Conservation (phyloP, 1,140 invertebrate genomes). For the Brachionus rubens region DNA sequence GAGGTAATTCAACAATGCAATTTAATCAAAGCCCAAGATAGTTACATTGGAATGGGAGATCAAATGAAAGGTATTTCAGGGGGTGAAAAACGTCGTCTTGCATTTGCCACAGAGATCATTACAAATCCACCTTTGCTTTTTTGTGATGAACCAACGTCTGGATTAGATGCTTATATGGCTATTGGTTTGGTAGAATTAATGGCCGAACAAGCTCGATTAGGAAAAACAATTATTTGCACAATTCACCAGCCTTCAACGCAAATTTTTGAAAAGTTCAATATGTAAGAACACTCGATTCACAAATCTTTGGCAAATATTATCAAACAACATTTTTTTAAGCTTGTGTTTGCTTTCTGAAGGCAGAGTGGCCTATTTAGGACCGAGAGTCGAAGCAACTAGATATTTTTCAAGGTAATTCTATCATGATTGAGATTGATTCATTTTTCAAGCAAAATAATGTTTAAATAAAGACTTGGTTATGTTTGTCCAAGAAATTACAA, state of each 20-base stretch:
- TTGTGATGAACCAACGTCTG: slow-evolving; percentile 91
- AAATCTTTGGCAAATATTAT: neutral
- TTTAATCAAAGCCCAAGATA: slow-evolving; percentile 35
- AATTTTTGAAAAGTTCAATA: slow-evolving; percentile 89
- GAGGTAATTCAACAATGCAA: slow-evolving; percentile 60
- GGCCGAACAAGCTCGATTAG: slow-evolving; percentile 76
- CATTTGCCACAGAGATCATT: slow-evolving; percentile 87
- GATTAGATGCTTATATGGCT: slow-evolving; percentile 76
- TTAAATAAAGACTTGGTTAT: slow-evolving; percentile 56
- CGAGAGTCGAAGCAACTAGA: slow-evolving; percentile 67
- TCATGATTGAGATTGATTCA: slow-evolving; percentile 66
- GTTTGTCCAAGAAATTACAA: slow-evolving; percentile 75
- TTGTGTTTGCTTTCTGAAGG: slow-evolving; percentile 36
- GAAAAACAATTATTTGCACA: slow-evolving; percentile 87
- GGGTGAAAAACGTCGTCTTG: slow-evolving; percentile 90
- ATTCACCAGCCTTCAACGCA: slow-evolving; percentile 94
- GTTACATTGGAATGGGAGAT: slow-evolving; percentile 32
- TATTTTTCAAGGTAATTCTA: neutral
- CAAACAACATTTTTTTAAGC: neutral
- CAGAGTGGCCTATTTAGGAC: slow-evolving; percentile 81
- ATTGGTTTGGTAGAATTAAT: too few relatives aligned
- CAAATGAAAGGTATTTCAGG: slow-evolving; percentile 85
- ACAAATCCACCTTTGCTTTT: slow-evolving; percentile 91
- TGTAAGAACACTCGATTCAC: neutral
- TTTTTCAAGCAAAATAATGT: neutral